Percentiles rank a stretch among this genome's conserved stretches.
Evolutionary conservation across 2,797 vertebrate species (phyloP).

Genomic region (Taeniopygia guttata): DNA sequence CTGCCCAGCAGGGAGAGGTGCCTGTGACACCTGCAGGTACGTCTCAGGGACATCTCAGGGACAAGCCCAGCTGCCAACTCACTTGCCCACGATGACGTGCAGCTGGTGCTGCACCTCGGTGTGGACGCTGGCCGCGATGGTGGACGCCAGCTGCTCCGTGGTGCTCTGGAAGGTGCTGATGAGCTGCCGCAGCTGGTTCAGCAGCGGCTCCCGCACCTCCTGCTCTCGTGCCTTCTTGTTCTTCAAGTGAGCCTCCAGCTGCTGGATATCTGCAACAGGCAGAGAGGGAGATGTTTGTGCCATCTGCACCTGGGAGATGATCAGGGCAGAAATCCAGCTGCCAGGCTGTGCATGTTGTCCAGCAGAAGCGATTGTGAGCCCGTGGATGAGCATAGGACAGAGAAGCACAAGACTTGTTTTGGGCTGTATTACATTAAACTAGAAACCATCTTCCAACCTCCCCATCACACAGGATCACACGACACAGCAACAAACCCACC

Average conservation of each 20-base stretch:
- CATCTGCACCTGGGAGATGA: accelerated
- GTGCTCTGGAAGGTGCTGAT: conserved; percentile 85
- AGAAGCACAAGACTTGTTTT: background rate
- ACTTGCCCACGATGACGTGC: conserved; percentile 93
- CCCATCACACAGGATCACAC: background rate
- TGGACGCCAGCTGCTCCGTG: conserved; percentile 87
- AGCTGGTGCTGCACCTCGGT: conserved; percentile 94
- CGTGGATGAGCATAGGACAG: accelerated
- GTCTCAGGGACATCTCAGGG: conserved; percentile 26
- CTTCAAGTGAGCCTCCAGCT: conserved; percentile 91
- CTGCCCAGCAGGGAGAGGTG: background rate
- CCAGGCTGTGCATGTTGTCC: accelerated
- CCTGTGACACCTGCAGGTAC: accelerated
- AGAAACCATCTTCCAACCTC: background rate
- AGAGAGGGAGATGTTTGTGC: background rate
- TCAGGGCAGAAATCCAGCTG: background rate
- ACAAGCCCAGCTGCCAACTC: conserved; percentile 50
- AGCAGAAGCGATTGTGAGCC: background rate
- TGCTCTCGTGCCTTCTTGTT: conserved; percentile 88
- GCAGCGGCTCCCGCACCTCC: conserved; percentile 85
- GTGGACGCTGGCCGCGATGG: conserved; percentile 82
- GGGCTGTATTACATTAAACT: background rate
- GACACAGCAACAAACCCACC: background rate
- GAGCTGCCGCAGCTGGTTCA: conserved; percentile 89
- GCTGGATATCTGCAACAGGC: conserved; percentile 84